Base-by-base conservation (phyloP, 64 coral and sea anemone species). In the Dendronephthya gigantea region DNA sequence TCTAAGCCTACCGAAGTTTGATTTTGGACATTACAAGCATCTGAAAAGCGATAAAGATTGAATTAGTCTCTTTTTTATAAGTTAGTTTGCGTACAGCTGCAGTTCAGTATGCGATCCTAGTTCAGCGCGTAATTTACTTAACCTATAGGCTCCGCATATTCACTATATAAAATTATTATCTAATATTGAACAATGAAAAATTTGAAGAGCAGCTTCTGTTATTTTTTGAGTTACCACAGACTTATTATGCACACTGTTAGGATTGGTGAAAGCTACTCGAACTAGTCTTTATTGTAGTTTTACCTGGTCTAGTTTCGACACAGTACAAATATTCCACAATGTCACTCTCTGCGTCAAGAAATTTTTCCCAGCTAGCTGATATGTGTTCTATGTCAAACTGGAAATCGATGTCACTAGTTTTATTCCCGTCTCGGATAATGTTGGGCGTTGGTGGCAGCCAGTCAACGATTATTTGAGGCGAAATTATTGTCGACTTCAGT, bases 291-390 rank as follows among this genome's bases (percentile, higher is more conserved):
- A 34, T 6, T 6, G 11, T 36, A 4, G 13, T 5, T n/a, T 79
- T 79, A 45, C 87, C 92, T 83, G 35, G 48, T 36, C 37, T 87
- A 38, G 95, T 91, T 23, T 92, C 95, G 35, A 70, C 92, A 70
- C 95, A 98, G 86, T 87, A 98, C 58, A 87, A 48, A 48, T 90
- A 98, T 11, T 88, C 93, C 6, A 69, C 81, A 9, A 98, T 49
- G n/a, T 83, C 90, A 40, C 92, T 89, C 36, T 98, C 95, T 49
- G 66, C 39, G 65, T 98, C 95, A 1, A 23, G 89, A 62, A 98
- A 98, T 34, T 75, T 83, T 39, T 89, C 85, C 95, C 95, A 98
- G 37, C 89, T 90, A 0, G 95, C 95, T 15, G 85, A 91, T 14
- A 98, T 84, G 37, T 72, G 91, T 6, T 89, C 75, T 13, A 79